These are phyloP conservation scores for Heteropelma amictum DNA, from an alignment of 2,888 invertebrate genomes.

Conservation along the genomic window DNA sequence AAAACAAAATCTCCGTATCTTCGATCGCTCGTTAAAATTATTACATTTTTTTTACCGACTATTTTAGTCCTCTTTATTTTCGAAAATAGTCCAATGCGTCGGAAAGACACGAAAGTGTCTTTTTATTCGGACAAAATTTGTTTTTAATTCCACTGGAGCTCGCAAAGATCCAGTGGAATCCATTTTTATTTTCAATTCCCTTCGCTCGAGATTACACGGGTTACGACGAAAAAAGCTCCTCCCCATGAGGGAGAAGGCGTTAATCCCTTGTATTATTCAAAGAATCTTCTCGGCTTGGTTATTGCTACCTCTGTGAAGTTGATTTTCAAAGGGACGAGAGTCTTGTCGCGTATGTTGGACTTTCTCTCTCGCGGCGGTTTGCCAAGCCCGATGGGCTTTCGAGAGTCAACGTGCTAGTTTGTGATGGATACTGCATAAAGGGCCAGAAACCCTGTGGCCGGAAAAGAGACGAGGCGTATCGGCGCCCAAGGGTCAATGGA, in stretches of 20 bases:
- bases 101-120: no score
- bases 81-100: no score
- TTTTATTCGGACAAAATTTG: no score
- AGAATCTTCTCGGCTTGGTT: conserved; percentile 46
- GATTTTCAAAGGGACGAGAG: conserved; percentile 36
- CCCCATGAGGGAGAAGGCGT: conserved; percentile 52
- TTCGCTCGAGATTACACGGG: not conserved
- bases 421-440: conserved; percentile 25
- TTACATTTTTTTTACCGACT: no score
- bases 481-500: conserved; percentile 46
- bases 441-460: conserved; percentile 21
- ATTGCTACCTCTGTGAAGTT: conserved; percentile 16
- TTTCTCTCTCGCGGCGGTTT: conserved; percentile 25
- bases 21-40: no score
- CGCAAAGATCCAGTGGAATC: no score
- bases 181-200: not conserved
- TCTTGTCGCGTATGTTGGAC: conserved; percentile 17
- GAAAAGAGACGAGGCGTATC: conserved; percentile 36
- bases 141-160: no score
- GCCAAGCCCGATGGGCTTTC: conserved; percentile 22
- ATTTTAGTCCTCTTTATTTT: no score
- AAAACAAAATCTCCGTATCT: no score
- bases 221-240: conserved; percentile 31
- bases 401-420: conserved; percentile 31
- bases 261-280: conserved; percentile 64